A percentile compares a stretch with the other conserved stretches of the same genome.
phyloP scores from a whole-genome alignment of 2,797 vertebrate species.

The Fundulus diaphanus region DNA sequence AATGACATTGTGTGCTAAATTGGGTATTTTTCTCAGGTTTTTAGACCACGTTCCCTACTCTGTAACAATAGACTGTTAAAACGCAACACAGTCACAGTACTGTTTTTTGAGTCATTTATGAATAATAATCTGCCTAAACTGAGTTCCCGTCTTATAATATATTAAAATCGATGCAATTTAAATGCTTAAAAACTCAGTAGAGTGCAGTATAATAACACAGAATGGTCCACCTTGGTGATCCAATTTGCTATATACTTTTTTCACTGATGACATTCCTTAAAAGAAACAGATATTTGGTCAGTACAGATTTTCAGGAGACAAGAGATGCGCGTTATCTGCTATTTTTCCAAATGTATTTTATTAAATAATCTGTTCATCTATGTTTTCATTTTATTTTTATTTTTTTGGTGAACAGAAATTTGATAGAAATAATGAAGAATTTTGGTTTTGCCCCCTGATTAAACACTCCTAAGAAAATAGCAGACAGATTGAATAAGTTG shows the following conservation, averaged over 20 bases:
- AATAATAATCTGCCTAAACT: background rate
- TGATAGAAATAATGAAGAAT: background rate
- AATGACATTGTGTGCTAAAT: constrained; percentile 13
- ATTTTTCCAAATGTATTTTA: background rate
- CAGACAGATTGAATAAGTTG: background rate
- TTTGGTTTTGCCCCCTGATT: background rate
- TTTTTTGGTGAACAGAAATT: background rate
- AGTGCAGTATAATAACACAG: background rate
- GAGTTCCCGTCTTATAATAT: too few relatives aligned
- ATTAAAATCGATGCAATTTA: background rate
- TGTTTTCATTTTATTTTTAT: background rate
- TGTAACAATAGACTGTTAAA: background rate
- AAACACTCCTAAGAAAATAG: background rate
- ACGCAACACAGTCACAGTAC: background rate
- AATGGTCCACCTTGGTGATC: background rate
- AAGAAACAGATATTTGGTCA: background rate
- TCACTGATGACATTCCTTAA: background rate
- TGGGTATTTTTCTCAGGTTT: background rate
- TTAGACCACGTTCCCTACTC: background rate
- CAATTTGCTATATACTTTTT: too few relatives aligned
- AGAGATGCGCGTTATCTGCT: background rate
- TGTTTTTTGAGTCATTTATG: background rate
- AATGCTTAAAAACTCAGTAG: background rate
- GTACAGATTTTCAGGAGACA: background rate
- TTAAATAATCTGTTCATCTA: background rate